A percentile compares a stretch with the other conserved stretches of the same genome.
phyloP scores from a whole-genome alignment of 2,888 invertebrate species.

The Icerya purchasi region DNA sequence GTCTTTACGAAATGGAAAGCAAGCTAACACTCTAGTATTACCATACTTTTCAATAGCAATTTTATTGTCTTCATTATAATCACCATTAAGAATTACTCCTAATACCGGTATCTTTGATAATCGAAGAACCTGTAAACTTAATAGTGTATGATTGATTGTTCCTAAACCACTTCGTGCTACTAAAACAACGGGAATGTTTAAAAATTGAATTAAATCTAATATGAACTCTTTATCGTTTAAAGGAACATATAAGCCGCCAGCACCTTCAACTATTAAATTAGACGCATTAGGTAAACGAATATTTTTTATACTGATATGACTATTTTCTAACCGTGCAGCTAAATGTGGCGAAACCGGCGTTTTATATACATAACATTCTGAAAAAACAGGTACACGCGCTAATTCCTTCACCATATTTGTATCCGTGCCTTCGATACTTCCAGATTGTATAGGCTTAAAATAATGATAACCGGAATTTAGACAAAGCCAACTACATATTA shows the following conservation, averaged over 20 bases:
- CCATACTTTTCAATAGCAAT: slow-evolving; percentile 11
- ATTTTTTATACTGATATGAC: slow-evolving; percentile 1
- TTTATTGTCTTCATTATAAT: slow-evolving; percentile 7
- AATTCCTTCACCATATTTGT: slow-evolving; percentile 2
- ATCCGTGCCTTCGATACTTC: slow-evolving; percentile 2
- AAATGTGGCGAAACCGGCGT: slow-evolving; percentile 9
- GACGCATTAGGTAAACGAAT: slow-evolving; percentile 5
- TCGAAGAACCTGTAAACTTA: slow-evolving; percentile 8
- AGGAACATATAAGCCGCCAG: slow-evolving; percentile 9
- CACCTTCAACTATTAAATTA: slow-evolving; percentile 11
- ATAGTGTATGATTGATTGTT: slow-evolving; percentile 12
- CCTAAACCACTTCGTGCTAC: slow-evolving; percentile 7
- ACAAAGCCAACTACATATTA: slow-evolving; percentile 11
- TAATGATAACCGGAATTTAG: slow-evolving; percentile 9
- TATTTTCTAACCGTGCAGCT: slow-evolving; percentile 6
- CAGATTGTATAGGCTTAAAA: slow-evolving; percentile 12
- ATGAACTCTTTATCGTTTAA: slow-evolving; percentile 8
- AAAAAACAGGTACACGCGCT: background rate
- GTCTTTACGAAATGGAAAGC: slow-evolving; percentile 1
- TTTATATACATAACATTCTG: slow-evolving; percentile 5
- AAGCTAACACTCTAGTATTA: slow-evolving; percentile 1
- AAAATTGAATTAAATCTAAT: slow-evolving; percentile 9
- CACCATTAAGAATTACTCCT: slow-evolving; percentile 12
- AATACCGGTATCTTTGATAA: slow-evolving; percentile 5
- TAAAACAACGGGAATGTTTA: slow-evolving; percentile 7